phyloP scores from a whole-genome alignment of 2,888 invertebrate species.

The Cecidostiba fungosa region DNA sequence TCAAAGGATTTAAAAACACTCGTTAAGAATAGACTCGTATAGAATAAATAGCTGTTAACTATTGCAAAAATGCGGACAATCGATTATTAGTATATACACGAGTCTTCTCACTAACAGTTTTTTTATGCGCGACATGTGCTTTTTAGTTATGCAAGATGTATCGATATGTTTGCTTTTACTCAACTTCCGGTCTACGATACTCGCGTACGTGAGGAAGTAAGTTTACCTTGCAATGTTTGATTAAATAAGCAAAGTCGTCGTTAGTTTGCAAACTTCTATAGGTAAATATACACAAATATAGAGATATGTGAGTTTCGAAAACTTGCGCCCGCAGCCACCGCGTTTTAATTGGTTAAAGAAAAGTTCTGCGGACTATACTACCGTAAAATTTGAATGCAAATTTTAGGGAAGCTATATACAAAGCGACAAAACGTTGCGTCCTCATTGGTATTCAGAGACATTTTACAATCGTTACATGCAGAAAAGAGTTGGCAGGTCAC shows the following conservation, averaged over 20 bases:
- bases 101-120: conserved; percentile 8
- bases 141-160: not conserved
- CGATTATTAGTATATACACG: not conserved
- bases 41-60: not conserved
- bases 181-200: conserved; percentile 14
- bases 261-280: not conserved
- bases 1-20: not conserved
- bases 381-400: not conserved
- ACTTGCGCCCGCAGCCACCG: not conserved
- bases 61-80: conserved; percentile 10
- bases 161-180: conserved; percentile 18
- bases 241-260: not conserved
- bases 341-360: not conserved
- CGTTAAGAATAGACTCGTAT: not conserved
- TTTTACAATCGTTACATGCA: not conserved
- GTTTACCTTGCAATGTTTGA: not conserved
- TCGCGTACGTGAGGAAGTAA: not conserved
- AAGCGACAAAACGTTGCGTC: not conserved
- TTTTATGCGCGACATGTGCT: not conserved
- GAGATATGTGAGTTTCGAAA: not conserved
- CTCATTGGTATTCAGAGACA: not conserved
- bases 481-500: conserved; percentile 8
- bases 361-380: not conserved
- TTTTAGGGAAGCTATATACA: not conserved
- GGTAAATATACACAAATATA: not conserved